phyloP scores from a whole-genome alignment of 1,140 invertebrate species.

The Plectrocnemia conspersa region DNA sequence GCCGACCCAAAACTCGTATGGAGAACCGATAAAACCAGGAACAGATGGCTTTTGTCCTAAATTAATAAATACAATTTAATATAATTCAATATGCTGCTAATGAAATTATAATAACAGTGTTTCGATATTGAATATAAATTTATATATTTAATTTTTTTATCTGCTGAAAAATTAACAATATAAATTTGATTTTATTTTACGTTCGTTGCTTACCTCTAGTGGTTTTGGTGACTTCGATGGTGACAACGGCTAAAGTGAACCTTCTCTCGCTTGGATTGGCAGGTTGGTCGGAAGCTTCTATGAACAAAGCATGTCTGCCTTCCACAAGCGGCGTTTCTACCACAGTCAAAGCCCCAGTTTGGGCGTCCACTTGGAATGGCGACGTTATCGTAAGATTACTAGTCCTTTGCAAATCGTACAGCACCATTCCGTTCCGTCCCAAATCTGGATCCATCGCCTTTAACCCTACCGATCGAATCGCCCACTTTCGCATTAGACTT shows the following conservation, averaged over 20 bases:
- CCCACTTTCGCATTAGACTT: slow-evolving; percentile 62
- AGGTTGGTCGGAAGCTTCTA: slow-evolving; percentile 78
- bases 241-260: slow-evolving; percentile 77
- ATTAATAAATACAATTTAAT: slow-evolving; percentile 27
- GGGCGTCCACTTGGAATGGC: slow-evolving; percentile 66
- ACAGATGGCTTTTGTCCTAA: slow-evolving; percentile 50
- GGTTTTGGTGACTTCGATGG: slow-evolving; percentile 61
- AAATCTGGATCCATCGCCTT: slow-evolving; percentile 77
- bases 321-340: slow-evolving; percentile 60
- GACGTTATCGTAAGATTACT: slow-evolving; percentile 61
- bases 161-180: neutral
- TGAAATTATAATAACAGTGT: no score
- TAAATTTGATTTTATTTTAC: neutral
- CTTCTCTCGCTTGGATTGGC: slow-evolving; percentile 74
- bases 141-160: no score
- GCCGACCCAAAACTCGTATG: slow-evolving; percentile 86
- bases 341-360: slow-evolving; percentile 67
- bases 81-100: no score
- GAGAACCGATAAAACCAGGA: slow-evolving; percentile 80
- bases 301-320: slow-evolving; percentile 70
- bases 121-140: no score
- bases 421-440: slow-evolving; percentile 72
- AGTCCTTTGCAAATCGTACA: slow-evolving; percentile 70
- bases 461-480: slow-evolving; percentile 67
- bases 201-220: slow-evolving; percentile 46